phyloP scores from a whole-genome alignment of 2,113 vertebrate species.

The Xenotilapia caudafasciata region DNA sequence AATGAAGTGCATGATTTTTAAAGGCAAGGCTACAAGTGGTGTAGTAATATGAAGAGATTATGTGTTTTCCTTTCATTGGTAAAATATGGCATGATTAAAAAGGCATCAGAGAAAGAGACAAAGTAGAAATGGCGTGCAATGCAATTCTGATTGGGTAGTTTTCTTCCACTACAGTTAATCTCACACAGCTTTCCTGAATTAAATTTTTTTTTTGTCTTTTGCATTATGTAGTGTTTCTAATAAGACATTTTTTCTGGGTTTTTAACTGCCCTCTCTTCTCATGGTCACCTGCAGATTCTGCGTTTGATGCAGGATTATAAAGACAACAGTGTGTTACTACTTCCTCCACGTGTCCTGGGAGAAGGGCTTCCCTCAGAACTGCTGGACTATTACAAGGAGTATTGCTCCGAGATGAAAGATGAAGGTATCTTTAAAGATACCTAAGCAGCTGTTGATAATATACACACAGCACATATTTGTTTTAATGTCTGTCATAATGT shows the following conservation, averaged over 20 bases:
- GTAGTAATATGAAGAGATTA: neutral
- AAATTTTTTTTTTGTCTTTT: neutral
- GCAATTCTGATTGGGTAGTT: neutral
- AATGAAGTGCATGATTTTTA: neutral
- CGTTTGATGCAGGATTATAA: conserved; percentile 72
- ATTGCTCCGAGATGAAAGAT: conserved; percentile 43
- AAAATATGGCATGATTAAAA: neutral
- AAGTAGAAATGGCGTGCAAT: neutral
- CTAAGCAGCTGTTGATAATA: neutral
- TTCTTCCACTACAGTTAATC: neutral
- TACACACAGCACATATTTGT: neutral
- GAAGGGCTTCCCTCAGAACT: conserved; percentile 80
- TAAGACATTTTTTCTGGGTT: neutral
- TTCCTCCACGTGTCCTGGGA: conserved; percentile 78
- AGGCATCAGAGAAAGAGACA: neutral
- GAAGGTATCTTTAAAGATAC: conserved; percentile 33
- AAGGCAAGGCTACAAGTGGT: neutral
- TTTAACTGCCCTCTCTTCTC: neutral
- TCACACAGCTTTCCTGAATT: neutral
- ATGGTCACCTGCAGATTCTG: conserved; percentile 71
- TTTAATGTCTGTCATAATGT: neutral
- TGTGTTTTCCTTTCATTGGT: neutral
- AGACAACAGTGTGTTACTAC: conserved; percentile 67
- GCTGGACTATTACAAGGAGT: conserved; percentile 72
- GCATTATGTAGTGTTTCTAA: neutral